Percentiles rank a stretch among this genome's conserved stretches.
These are phyloP conservation scores for Hippoglossus stenolepis DNA, from an alignment of 2,113 vertebrate genomes.

Conservation along the genomic window DNA sequence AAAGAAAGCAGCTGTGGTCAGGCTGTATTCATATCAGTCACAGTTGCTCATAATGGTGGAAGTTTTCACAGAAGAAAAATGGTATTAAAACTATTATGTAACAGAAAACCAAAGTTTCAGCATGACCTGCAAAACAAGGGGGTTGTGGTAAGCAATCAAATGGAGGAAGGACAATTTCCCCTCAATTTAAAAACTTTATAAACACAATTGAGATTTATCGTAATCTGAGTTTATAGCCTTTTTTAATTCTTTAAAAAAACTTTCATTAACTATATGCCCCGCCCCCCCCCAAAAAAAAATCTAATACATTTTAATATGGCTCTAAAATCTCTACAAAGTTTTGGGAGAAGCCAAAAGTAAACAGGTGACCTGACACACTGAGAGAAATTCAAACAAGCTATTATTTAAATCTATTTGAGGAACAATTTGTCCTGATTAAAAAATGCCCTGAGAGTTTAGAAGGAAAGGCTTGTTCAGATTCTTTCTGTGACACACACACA, in stretches of 20 bases:
- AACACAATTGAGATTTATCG: not conserved
- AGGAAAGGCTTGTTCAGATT: not conserved
- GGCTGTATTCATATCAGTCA: not conserved
- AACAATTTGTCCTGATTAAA: slow-evolving; percentile 19
- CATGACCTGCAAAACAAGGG: not conserved
- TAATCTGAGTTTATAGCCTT: not conserved
- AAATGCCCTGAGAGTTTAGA: slow-evolving; percentile 16
- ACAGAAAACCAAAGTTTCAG: not conserved
- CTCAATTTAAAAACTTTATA: no score
- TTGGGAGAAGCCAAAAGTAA: not conserved
- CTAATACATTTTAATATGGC: no score
- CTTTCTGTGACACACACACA: not conserved
- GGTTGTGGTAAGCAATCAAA: not conserved
- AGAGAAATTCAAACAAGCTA: slow-evolving; percentile 9
- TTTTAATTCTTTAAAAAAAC: no score
- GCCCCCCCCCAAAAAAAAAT: no score
- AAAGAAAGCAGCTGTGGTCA: not conserved
- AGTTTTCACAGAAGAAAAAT: no score
- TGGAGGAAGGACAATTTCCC: not conserved
- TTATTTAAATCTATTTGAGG: not conserved
- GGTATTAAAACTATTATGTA: not conserved
- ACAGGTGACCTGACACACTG: not conserved
- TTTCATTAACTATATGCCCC: no score
- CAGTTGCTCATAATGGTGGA: no score
- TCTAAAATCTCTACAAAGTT: not conserved